phyloP scores from a whole-genome alignment of 35 echinoderm and acorn worm species.

The Diadema setosum region DNA sequence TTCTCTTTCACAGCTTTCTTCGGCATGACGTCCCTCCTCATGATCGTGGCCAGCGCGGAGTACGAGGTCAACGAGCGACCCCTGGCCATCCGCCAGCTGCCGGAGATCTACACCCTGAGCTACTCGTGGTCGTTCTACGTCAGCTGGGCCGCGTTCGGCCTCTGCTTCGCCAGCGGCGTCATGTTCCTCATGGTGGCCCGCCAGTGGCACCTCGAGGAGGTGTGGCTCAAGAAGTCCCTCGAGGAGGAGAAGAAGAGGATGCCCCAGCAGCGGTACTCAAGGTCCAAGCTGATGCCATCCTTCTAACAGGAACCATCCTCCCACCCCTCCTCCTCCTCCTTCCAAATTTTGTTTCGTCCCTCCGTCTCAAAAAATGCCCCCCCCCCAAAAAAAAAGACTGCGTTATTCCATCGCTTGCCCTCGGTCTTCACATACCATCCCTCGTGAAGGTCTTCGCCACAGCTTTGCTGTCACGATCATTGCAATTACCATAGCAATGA shows the following conservation, averaged over 20 bases:
- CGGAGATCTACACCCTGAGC: conserved; percentile 50
- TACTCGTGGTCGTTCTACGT: conserved; percentile 89
- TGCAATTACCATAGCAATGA: neutral
- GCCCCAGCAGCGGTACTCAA: neutral
- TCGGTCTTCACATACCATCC: neutral
- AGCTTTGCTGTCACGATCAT: neutral
- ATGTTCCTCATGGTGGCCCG: conserved; percentile 73
- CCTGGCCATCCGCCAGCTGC: neutral
- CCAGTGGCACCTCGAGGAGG: conserved; percentile 81
- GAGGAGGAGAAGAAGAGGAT: conserved; percentile 38
- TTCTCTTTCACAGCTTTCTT: conserved; percentile 50
- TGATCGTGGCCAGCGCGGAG: conserved; percentile 69
- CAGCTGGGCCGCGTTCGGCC: conserved; percentile 72
- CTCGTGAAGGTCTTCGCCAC: neutral
- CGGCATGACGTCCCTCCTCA: conserved; percentile 45
- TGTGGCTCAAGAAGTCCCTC: conserved; percentile 50
- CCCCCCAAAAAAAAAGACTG: neutral
- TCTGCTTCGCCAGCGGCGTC: conserved; percentile 60
- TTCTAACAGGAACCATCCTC: neutral
- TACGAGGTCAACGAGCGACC: conserved; percentile 65
- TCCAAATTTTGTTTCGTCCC: neutral
- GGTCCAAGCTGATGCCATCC: conserved; percentile 1
- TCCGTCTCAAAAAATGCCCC: neutral
- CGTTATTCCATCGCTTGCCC: neutral
- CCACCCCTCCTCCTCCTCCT: neutral